Base-by-base conservation (phyloP, 2,888 invertebrate genomes). In the Tetramorium bicarinatum region DNA sequence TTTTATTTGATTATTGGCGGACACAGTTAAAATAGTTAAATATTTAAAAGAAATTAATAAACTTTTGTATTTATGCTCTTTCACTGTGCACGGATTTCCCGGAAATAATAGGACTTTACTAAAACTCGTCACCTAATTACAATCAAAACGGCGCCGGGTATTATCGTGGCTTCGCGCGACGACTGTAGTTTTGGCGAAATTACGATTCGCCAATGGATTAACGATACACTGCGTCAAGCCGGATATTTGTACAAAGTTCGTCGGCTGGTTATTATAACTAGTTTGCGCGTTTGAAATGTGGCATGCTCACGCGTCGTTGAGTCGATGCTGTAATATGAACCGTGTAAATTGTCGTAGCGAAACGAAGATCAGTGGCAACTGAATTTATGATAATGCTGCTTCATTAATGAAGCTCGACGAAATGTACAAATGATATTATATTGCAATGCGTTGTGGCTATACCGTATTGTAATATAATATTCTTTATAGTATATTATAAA, bases 201-300 rank as follows among this genome's bases (percentile, higher is more conserved):
- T 76, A 52, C 15, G 38, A 76, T 49, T 76, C 7, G 41, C 41
- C 77, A 67, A 77, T 76, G 64, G 64, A 76, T 77, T 77, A 77
- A 25, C 67, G 41, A 77, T 77, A 67, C 41, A 54, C 29, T n/a
- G 52, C 21, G 13, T 47, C 38, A 52, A 76, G 38, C 41, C 25
- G 77, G 41, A 67, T 77, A 67, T 77, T 77, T 77, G 54, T 38
- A 29, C 54, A 67, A 77, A 77, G 54, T 77, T 77, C 15, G 77
- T 77, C 41, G 52, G 54, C 41, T 41, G 67, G 54, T 77, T 77
- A 77, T 67, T 67, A 69, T 67, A 77, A 77, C 69, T 77, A 77
- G 77, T 77, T 77, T 21, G 67, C 47, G 13, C 77, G 54, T 76
- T 76, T 77, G 77, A 77, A 77, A 67, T 77, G 77, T 77, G 77